phyloP scores from a whole-genome alignment of 30 jellyfish, hydroid and myxozoan species.

The Sanderia malayensis region DNA sequence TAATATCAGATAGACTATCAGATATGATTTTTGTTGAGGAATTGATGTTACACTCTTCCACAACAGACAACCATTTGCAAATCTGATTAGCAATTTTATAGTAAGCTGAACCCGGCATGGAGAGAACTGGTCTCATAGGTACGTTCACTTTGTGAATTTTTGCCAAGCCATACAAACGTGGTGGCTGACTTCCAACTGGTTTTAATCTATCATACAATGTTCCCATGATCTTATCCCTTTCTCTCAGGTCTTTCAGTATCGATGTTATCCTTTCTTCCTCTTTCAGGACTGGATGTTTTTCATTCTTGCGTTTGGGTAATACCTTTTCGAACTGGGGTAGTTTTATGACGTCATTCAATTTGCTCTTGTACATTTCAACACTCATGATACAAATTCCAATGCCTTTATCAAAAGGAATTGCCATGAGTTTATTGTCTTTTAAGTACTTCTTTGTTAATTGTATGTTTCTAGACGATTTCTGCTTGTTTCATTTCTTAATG shows the following conservation, averaged over 20 bases:
- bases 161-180: conserved; percentile 34
- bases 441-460: conserved; percentile 13
- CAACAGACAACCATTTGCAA: conserved; percentile 21
- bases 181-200: conserved; percentile 36
- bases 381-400: conserved; percentile 37
- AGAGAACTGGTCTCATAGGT: conserved; percentile 45
- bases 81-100: conserved; percentile 14
- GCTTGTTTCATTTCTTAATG: conserved; percentile 31
- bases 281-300: conserved; percentile 34
- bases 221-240: conserved; percentile 21
- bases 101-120: conserved; percentile 46
- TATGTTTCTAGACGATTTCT: conserved; percentile 27
- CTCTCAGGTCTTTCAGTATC: conserved; percentile 26
- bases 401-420: conserved; percentile 45
- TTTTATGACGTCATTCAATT: conserved; percentile 24
- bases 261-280: conserved; percentile 40
- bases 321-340: conserved; percentile 32
- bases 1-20: conserved; percentile 12
- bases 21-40: conserved; percentile 16
- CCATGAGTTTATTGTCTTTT: conserved; percentile 39
- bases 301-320: conserved; percentile 28
- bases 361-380: conserved; percentile 30
- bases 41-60: conserved; percentile 28
- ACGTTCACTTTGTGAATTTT: conserved; percentile 24
- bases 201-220: conserved; percentile 17